phyloP scores from a whole-genome alignment of 2,888 invertebrate genomes.

The Eupithecia abbreviata region DNA sequence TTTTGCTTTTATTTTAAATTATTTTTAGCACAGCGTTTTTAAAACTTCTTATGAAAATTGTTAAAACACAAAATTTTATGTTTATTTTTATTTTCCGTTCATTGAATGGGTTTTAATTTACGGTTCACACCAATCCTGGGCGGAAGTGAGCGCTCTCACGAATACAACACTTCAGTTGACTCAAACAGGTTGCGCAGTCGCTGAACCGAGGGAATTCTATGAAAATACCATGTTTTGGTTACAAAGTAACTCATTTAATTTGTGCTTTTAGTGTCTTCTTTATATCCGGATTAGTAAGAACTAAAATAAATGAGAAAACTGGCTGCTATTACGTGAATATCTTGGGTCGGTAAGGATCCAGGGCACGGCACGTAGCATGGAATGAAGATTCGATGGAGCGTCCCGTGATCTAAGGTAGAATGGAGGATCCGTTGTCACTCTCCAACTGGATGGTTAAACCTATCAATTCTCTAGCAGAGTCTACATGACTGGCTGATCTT shows the following conservation, averaged over 20 bases:
- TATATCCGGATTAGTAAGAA: background rate
- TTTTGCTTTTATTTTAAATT: background rate
- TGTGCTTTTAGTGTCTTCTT: background rate
- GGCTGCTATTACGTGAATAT: background rate
- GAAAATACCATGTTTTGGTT: conserved; percentile 16
- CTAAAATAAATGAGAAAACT: background rate
- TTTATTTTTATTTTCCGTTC: background rate
- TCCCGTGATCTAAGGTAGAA: background rate
- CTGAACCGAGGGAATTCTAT: conserved; percentile 34
- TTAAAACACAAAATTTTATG: too few relatives aligned
- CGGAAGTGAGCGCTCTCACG: conserved; percentile 56
- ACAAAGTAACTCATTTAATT: conserved; percentile 3
- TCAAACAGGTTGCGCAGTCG: conserved; percentile 54
- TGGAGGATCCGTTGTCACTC: too few relatives aligned
- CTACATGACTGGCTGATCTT: too few relatives aligned
- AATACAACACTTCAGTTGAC: conserved; percentile 56
- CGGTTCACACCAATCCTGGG: conserved; percentile 33
- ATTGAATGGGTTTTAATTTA: conserved; percentile 11
- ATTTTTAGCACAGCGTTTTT: background rate
- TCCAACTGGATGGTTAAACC: too few relatives aligned
- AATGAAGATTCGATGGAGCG: background rate
- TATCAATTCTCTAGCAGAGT: too few relatives aligned
- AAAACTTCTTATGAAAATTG: background rate
- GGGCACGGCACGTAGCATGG: background rate
- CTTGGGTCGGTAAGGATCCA: background rate